A percentile compares a stretch with the other conserved stretches of the same genome.
These are phyloP conservation scores for Microctonus brassicae DNA, from an alignment of 2,888 invertebrate genomes.

Conservation along the genomic window DNA sequence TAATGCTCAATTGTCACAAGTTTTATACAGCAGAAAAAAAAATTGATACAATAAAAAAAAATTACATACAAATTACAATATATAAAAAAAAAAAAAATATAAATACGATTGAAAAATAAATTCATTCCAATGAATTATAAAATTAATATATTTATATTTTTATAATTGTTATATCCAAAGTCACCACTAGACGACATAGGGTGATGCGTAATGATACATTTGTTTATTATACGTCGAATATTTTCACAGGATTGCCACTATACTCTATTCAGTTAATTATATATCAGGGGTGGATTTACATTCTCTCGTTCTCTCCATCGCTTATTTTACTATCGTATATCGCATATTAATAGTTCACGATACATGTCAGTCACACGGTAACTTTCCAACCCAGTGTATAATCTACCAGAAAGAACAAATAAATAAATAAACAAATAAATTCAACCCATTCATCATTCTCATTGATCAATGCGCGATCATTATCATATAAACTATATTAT, in stretches of 20 bases:
- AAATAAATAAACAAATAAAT: not conserved
- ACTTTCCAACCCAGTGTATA: conserved; percentile 47
- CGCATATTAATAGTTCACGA: conserved; percentile 26
- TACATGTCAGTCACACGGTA: conserved; percentile 38
- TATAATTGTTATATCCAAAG: too few relatives aligned
- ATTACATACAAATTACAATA: not conserved
- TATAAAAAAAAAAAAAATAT: not conserved
- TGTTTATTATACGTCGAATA: conserved; percentile 49
- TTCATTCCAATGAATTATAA: too few relatives aligned
- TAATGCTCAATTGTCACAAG: not conserved
- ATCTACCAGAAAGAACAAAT: conserved; percentile 20
- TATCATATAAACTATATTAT: too few relatives aligned
- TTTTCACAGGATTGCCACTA: conserved; percentile 32
- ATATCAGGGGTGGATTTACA: conserved; percentile 44
- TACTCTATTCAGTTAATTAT: conserved; percentile 55
- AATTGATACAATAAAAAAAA: not conserved
- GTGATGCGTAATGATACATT: conserved; percentile 56
- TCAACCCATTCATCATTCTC: too few relatives aligned
- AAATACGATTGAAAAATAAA: not conserved
- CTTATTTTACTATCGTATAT: conserved; percentile 23
- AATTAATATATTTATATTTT: too few relatives aligned
- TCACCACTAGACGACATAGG: conserved; percentile 68
- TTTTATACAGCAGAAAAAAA: not conserved
- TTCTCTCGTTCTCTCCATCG: conserved; percentile 19
- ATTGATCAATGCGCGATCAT: not conserved